Conservation (phyloP, 2,797 vertebrate genomes). For the Sebastiscus albofasciatus region DNA sequence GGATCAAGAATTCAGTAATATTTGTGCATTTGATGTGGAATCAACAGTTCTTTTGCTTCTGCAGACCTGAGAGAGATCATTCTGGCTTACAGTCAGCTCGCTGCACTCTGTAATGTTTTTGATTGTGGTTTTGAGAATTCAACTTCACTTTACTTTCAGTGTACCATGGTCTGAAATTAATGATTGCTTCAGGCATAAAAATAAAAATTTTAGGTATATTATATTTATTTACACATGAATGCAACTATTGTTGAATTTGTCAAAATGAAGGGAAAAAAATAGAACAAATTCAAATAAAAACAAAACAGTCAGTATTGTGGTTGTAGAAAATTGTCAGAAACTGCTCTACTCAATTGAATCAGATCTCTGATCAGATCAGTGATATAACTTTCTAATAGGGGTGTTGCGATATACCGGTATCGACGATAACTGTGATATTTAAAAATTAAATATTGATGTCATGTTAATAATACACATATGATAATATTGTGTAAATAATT, state of each 20-base stretch:
- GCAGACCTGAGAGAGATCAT: constrained; percentile 8
- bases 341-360: neutral
- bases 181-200: neutral
- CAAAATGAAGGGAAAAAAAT: neutral
- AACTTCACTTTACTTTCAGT: constrained; percentile 3
- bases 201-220: neutral
- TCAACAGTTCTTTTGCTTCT: neutral
- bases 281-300: neutral
- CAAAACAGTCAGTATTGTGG: neutral
- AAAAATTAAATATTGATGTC: too few species aligned
- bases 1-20: neutral
- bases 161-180: neutral
- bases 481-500: too few species aligned
- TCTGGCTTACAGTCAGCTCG: constrained; percentile 12
- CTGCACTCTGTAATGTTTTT: constrained; percentile 30
- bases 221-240: neutral
- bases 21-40: constrained; percentile 5
- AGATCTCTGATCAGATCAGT: neutral
- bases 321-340: neutral
- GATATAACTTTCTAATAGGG: neutral
- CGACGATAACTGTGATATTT: too few species aligned
- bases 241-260: neutral
- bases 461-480: too few species aligned
- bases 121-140: constrained; percentile 48
- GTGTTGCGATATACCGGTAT: too few species aligned